Evolutionary conservation across 1,140 invertebrate genomes (phyloP).

Genomic region (Octopus sinensis): DNA sequence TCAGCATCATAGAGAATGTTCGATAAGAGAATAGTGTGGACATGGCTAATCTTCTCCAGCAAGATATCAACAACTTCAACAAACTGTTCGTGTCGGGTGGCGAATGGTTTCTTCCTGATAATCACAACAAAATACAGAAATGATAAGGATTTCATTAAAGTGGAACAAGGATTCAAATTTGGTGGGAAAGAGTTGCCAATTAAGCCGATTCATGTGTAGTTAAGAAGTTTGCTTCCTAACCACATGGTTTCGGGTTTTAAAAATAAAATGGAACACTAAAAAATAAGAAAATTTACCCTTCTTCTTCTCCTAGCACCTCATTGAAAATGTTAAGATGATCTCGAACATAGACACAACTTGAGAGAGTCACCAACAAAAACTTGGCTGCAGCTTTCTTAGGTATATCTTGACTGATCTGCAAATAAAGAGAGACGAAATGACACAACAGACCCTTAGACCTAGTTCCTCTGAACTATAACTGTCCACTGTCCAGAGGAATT

Average conservation of each 20-base stretch:
- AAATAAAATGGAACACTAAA: neutral
- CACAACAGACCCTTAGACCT: too few species aligned
- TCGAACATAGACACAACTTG: slow-evolving; percentile 45
- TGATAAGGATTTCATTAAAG: too few species aligned
- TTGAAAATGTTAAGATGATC: slow-evolving; percentile 48
- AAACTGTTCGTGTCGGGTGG: slow-evolving; percentile 41
- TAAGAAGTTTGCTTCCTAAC: too few species aligned
- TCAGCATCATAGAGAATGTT: slow-evolving; percentile 50
- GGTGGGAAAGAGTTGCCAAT: too few species aligned
- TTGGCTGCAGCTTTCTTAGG: slow-evolving; percentile 40
- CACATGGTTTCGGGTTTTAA: too few species aligned
- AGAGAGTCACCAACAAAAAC: slow-evolving; percentile 40
- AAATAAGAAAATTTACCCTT: neutral
- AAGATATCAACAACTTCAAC: slow-evolving; percentile 45
- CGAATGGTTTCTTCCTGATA: slow-evolving; percentile 45
- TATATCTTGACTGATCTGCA: slow-evolving; percentile 41
- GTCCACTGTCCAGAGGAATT: too few species aligned
- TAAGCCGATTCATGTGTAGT: too few species aligned
- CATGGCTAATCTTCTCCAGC: slow-evolving; percentile 38
- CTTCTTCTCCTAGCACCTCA: slow-evolving; percentile 31
- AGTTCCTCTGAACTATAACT: too few species aligned
- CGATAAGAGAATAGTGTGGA: slow-evolving; percentile 43
- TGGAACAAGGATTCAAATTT: too few species aligned
- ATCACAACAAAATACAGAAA: too few species aligned
- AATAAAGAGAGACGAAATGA: slow-evolving; percentile 17